Evolutionary conservation across 2,797 vertebrate genomes (phyloP), one percentile per base, ranked within the genome.

Genomic region (Tinamus major): DNA sequence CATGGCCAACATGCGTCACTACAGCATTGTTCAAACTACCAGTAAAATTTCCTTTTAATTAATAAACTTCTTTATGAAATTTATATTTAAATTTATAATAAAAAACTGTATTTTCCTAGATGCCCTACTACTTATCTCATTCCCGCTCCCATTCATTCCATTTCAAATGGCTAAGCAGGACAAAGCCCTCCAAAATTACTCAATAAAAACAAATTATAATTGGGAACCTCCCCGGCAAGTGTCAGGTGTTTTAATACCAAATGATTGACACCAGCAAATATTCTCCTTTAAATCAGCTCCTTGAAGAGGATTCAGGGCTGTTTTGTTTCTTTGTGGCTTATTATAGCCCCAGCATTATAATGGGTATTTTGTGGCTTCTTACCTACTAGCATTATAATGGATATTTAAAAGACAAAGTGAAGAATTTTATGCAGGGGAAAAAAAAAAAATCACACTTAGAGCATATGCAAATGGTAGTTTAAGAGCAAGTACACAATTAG

Each of bases 401-500:
- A 37, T 85, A 89, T 64, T 90, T 91, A 93, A 92, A 93, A 90
- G 83, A 79, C 79, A 70, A 90, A 94, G 87, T 31, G 63, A 90
- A 85, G 67, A 58, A 77, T 81, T 91, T 86, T 81, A 90, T 77
- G 85, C 93, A 95, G 87, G 15, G 41, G 13, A 39, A 39, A 51
- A 51, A 53, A 55, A 55, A 84, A 90, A 95, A 94, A 72, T 19
- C 89, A 84, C 87, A 71, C 79, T 92, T 29, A 46, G 18, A 92
- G 83, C 83, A 94, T 89, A 94, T 89, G 89, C 91, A 95, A 82
- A 81, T 91, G 87, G 67, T 29, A 79, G 26, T 92, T 94, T 74
- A 69, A 63, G 87, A 96, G 94, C 91, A 84, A 85, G 95, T 87
- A 86, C 92, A 89, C 85, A 91, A 96, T 93, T 92, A 95, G 87